Evolutionary conservation across 1,140 invertebrate species (phyloP).

Genomic region (Atta texana): DNA sequence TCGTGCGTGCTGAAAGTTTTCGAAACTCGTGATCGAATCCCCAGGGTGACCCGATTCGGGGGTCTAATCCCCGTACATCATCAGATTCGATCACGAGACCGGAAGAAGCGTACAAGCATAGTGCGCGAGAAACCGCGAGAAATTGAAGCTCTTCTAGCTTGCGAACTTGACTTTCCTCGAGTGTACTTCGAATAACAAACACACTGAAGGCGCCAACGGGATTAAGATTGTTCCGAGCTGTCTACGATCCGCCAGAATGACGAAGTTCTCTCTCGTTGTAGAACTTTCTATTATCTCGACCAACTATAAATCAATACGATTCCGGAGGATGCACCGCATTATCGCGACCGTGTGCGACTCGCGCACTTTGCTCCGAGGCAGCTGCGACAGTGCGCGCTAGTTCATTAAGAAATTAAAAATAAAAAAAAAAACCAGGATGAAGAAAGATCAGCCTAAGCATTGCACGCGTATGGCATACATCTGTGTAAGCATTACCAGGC

Average conservation of each 20-base stretch:
- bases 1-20: conserved; percentile 45
- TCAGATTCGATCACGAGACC: conserved; percentile 43
- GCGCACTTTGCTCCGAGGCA: conserved; percentile 51
- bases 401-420: conserved; percentile 33
- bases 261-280: not conserved
- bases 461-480: conserved; percentile 61
- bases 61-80: not conserved
- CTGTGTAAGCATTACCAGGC: conserved; percentile 67
- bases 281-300: conserved; percentile 41
- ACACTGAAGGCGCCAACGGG: conserved; percentile 11
- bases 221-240: conserved; percentile 6
- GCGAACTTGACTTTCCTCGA: conserved; percentile 7
- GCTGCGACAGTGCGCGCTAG: conserved; percentile 44
- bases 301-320: conserved; percentile 67
- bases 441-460: conserved; percentile 63
- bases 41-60: not conserved
- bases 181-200: not conserved
- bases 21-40: conserved; percentile 40
- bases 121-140: conserved; percentile 30
- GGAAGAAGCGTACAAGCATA: conserved; percentile 31
- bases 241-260: not conserved
- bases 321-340: conserved; percentile 32
- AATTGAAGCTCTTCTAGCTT: not conserved
- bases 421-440: not conserved
- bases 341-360: conserved; percentile 47